These are phyloP conservation scores for Gavialis gangeticus DNA, from an alignment of 2,113 vertebrate species.

Conservation along the genomic window DNA sequence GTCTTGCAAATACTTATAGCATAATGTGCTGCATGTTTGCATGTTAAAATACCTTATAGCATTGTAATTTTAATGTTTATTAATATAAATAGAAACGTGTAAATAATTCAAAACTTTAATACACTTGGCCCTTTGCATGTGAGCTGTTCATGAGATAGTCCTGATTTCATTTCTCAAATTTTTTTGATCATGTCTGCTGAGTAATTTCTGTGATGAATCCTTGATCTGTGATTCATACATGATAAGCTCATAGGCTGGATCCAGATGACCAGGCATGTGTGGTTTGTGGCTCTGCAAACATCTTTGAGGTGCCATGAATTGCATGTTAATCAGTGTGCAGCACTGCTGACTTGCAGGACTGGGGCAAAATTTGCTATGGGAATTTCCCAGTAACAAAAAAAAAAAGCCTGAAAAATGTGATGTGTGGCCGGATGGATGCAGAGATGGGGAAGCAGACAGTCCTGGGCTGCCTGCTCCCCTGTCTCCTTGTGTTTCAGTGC, in stretches of 20 bases:
- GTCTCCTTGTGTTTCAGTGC: too few species aligned
- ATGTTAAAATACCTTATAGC: neutral
- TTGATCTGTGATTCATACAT: neutral
- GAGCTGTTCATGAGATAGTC: neutral
- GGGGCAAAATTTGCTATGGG: too few species aligned
- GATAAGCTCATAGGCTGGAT: neutral
- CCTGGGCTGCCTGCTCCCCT: too few species aligned
- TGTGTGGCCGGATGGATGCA: too few species aligned
- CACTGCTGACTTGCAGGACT: too few species aligned
- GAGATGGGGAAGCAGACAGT: too few species aligned
- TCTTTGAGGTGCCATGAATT: too few species aligned
- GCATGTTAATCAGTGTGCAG: too few species aligned
- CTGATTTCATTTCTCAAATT: neutral
- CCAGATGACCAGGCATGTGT: too few species aligned
- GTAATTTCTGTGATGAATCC: neutral
- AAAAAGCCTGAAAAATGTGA: too few species aligned
- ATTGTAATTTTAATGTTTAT: neutral
- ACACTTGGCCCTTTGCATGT: neutral
- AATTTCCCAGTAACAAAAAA: too few species aligned
- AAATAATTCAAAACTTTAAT: neutral
- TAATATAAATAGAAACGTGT: neutral
- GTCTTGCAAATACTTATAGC: neutral
- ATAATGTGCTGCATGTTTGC: neutral
- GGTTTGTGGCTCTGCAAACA: too few species aligned
- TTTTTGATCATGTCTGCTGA: neutral